Evolutionary conservation across 2,888 invertebrate species (phyloP).

Genomic region (Siphlonurus alternatus): DNA sequence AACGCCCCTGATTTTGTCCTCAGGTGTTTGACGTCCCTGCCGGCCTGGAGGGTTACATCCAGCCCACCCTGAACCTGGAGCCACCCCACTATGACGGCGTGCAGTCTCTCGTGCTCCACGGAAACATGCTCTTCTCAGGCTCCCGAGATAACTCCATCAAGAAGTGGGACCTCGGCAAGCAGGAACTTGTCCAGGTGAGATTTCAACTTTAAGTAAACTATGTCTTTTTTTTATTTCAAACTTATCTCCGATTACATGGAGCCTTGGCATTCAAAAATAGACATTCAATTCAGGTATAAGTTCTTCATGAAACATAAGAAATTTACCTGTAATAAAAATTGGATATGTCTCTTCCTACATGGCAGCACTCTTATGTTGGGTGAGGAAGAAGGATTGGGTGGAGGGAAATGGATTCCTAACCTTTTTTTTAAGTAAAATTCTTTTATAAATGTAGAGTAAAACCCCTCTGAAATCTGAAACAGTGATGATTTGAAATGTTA

Average conservation of each 20-base stretch:
- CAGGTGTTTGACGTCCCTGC: conserved; percentile 32
- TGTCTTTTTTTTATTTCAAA: neutral
- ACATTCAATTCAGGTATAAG: neutral
- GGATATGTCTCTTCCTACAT: no score
- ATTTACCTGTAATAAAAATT: neutral
- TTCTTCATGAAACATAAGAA: neutral
- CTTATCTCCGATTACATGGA: no score
- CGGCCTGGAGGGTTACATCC: conserved; percentile 29
- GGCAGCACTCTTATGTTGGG: no score
- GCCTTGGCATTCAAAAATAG: neutral
- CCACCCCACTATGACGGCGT: conserved; percentile 87
- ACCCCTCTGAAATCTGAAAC: no score
- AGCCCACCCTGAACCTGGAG: conserved; percentile 46
- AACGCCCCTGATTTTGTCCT: conserved; percentile 5
- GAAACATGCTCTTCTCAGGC: conserved; percentile 57
- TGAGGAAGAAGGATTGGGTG: no score
- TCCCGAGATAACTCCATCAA: conserved; percentile 75
- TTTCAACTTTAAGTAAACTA: neutral
- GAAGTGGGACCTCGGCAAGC: conserved; percentile 53
- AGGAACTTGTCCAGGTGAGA: conserved; percentile 37
- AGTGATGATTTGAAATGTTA: no score
- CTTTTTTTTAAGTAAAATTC: no score
- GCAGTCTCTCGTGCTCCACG: conserved; percentile 52
- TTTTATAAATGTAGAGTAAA: no score
- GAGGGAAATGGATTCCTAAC: no score